A percentile compares a stretch with the other conserved stretches of the same genome.
These are phyloP conservation scores for Champsocephalus gunnari DNA, from an alignment of 2,797 vertebrate genomes.

Conservation along the genomic window DNA sequence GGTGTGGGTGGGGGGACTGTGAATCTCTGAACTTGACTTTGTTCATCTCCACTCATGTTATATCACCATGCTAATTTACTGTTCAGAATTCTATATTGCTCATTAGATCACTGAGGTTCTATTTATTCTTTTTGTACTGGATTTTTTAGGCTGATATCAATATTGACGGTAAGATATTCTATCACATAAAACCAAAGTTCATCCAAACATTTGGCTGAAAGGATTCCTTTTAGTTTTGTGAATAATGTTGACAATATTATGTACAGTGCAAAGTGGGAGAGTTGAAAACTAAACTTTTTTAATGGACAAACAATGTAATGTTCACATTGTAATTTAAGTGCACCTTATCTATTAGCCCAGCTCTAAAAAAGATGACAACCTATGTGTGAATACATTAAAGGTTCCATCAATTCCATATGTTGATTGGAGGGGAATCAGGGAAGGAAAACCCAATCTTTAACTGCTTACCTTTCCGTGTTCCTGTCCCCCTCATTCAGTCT, in stretches of 20 bases:
- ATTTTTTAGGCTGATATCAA: neutral
- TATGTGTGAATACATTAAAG: too few species aligned
- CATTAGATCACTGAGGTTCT: neutral
- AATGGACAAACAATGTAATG: neutral
- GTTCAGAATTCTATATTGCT: neutral
- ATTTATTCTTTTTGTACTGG: neutral
- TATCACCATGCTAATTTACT: neutral
- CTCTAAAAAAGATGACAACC: neutral
- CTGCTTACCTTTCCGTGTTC: constrained; percentile 12
- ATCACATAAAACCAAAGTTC: neutral
- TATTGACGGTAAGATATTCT: neutral
- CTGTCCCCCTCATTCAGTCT: constrained; percentile 70
- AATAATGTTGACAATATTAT: neutral
- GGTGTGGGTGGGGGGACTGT: constrained; percentile 4
- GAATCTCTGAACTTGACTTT: constrained; percentile 23
- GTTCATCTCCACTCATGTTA: neutral
- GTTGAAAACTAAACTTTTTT: neutral
- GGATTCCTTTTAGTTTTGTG: neutral
- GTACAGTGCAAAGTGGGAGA: neutral
- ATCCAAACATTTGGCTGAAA: neutral
- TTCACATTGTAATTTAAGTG: neutral
- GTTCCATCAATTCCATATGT: neutral
- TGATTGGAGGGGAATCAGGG: neutral
- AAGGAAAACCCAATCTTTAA: constrained; percentile 10
- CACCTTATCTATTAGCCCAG: neutral